A percentile compares a stretch with the other conserved stretches of the same genome.
Conservation (phyloP, 2,113 vertebrate genomes). For the Hemibates koningsi region DNA sequence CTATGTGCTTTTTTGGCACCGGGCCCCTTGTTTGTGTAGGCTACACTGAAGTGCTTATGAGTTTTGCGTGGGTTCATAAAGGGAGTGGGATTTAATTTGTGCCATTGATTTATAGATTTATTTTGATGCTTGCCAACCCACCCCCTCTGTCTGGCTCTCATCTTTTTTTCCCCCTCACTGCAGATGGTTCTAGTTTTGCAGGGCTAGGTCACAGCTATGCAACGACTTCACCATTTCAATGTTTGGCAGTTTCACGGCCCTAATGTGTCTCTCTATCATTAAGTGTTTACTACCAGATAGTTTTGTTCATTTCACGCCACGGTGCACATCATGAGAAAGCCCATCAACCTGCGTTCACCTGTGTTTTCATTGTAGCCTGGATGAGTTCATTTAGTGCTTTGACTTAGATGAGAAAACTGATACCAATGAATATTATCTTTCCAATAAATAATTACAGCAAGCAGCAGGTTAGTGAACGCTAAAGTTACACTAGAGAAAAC, state of each 20-base stretch:
- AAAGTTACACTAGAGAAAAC: not conserved
- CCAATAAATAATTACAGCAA: not conserved
- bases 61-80: conserved; percentile 19
- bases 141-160: not conserved
- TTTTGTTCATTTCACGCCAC: not conserved
- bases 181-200: conserved; percentile 48
- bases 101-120: conserved; percentile 45
- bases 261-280: not conserved
- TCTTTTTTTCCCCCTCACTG: not conserved
- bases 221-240: conserved; percentile 7
- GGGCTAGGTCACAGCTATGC: conserved; percentile 44
- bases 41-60: not conserved
- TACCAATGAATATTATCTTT: not conserved
- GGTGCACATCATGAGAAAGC: not conserved
- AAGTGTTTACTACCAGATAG: not conserved
- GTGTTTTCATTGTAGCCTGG: not conserved
- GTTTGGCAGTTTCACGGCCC: conserved; percentile 27
- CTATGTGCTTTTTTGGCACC: conserved; percentile 20
- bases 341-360: not conserved
- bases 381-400: not conserved
- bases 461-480: not conserved
- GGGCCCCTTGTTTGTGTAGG: conserved; percentile 33
- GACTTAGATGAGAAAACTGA: not conserved
- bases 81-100: conserved; percentile 4
- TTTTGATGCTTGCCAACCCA: conserved; percentile 22